Percentiles rank a stretch among this genome's conserved stretches.
Evolutionary conservation across 2,797 vertebrate genomes (phyloP).

Genomic region (Pangasius krempfi): DNA sequence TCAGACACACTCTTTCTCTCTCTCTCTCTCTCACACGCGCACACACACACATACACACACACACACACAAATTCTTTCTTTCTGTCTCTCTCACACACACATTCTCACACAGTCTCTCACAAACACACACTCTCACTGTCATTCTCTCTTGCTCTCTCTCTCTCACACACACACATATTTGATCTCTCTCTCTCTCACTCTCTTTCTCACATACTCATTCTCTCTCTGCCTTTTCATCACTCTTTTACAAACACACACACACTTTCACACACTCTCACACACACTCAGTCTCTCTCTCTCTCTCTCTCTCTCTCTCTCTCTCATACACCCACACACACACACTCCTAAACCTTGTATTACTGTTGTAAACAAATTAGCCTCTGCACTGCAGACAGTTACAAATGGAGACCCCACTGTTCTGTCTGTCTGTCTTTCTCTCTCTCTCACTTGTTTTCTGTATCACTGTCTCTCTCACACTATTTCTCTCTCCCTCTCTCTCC

Average conservation of each 20-base stretch:
- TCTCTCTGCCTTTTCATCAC: background rate
- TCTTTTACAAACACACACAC: background rate
- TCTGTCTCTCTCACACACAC: background rate
- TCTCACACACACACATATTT: background rate
- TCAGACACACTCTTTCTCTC: background rate
- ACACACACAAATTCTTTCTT: background rate
- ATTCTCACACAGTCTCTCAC: background rate
- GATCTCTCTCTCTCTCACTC: too few species aligned
- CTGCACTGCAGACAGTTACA: conserved; percentile 60
- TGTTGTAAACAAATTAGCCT: conserved; percentile 54
- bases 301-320: too few species aligned
- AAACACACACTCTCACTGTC: background rate
- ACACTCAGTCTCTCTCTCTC: background rate
- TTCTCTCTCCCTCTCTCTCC: conserved; percentile 40
- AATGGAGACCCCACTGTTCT: conserved; percentile 58
- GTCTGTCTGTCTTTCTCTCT: background rate
- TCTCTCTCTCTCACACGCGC: background rate
- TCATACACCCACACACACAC: background rate
- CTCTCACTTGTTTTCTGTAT: conserved; percentile 36
- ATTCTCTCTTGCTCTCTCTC: background rate
- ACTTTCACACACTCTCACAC: background rate
- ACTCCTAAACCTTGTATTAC: background rate
- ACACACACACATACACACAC: conserved; percentile 34
- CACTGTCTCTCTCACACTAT: background rate
- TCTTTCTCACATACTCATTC: background rate